phyloP scores from a whole-genome alignment of 2,888 invertebrate genomes.

The Trichacis sp. region DNA sequence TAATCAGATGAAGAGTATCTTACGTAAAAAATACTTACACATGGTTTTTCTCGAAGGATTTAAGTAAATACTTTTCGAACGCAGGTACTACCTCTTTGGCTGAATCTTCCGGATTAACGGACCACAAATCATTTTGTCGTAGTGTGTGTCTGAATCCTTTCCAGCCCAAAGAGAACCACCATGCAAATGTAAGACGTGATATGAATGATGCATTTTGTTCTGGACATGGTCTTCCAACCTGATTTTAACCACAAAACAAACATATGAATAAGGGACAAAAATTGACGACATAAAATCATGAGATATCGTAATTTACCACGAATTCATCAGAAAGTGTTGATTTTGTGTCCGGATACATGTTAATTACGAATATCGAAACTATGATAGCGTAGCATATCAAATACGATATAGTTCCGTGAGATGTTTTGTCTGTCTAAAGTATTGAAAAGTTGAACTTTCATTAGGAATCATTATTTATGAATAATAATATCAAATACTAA shows the following conservation, averaged over 20 bases:
- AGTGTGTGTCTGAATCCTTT: slow-evolving; percentile 87
- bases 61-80: slow-evolving; percentile 88
- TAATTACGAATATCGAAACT: slow-evolving; percentile 77
- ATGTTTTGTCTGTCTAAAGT: slow-evolving; percentile 51
- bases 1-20: too few species aligned
- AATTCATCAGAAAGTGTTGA: slow-evolving; percentile 80
- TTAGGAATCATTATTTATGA: too few species aligned
- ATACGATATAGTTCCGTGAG: slow-evolving; percentile 80
- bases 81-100: slow-evolving; percentile 83
- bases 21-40: too few species aligned
- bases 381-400: slow-evolving; percentile 83
- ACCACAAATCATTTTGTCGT: slow-evolving; percentile 88
- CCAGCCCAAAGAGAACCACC: slow-evolving; percentile 90
- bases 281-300: neutral
- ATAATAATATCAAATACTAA: too few species aligned
- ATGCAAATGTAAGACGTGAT: slow-evolving; percentile 86
- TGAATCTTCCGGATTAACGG: slow-evolving; percentile 86
- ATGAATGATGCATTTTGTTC: slow-evolving; percentile 88
- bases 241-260: slow-evolving; percentile 4
- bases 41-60: slow-evolving; percentile 75
- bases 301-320: slow-evolving; percentile 71
- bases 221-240: too few species aligned
- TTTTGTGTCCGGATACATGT: slow-evolving; percentile 80
- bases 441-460: too few species aligned
- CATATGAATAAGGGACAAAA: too few species aligned